phyloP scores from a whole-genome alignment of 2,888 invertebrate species.

The Ctenicera cuprea region DNA sequence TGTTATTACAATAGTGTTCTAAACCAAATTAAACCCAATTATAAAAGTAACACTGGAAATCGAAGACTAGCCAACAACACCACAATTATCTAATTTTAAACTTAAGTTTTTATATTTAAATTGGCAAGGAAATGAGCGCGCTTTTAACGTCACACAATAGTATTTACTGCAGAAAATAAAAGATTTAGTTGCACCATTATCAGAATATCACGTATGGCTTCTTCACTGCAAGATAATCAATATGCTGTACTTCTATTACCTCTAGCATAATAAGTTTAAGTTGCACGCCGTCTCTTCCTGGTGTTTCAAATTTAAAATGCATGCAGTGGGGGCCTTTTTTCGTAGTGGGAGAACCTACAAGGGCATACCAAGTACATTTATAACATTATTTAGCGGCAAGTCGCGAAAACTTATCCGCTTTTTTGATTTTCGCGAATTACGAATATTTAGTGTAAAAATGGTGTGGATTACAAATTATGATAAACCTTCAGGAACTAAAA shows the following conservation, averaged over 20 bases:
- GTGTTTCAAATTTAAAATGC: slow-evolving; percentile 69
- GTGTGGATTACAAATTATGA: slow-evolving; percentile 74
- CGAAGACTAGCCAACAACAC: slow-evolving; percentile 22
- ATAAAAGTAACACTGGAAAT: neutral
- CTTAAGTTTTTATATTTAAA: slow-evolving; percentile 17
- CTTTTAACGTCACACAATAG: neutral
- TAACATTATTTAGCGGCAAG: slow-evolving; percentile 31
- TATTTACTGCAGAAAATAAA: slow-evolving; percentile 7
- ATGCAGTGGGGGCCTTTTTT: slow-evolving; percentile 47
- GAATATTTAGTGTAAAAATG: slow-evolving; percentile 69
- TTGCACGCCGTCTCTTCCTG: slow-evolving; percentile 65
- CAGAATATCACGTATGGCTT: slow-evolving; percentile 5
- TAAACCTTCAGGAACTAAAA: slow-evolving; percentile 39
- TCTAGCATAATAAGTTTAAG: neutral
- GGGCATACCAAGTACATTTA: slow-evolving; percentile 58
- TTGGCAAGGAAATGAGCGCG: neutral
- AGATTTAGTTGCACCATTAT: neutral
- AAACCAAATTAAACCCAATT: neutral
- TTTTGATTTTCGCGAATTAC: slow-evolving; percentile 42
- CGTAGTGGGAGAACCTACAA: slow-evolving; percentile 53
- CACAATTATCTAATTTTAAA: slow-evolving; percentile 27
- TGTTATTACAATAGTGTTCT: neutral
- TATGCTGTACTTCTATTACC: slow-evolving; percentile 4
- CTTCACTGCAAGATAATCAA: slow-evolving; percentile 11
- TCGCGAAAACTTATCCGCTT: slow-evolving; percentile 22